These are phyloP conservation scores for Drosophila borborema DNA, from an alignment of 2,888 invertebrate species.

Conservation along the genomic window DNA sequence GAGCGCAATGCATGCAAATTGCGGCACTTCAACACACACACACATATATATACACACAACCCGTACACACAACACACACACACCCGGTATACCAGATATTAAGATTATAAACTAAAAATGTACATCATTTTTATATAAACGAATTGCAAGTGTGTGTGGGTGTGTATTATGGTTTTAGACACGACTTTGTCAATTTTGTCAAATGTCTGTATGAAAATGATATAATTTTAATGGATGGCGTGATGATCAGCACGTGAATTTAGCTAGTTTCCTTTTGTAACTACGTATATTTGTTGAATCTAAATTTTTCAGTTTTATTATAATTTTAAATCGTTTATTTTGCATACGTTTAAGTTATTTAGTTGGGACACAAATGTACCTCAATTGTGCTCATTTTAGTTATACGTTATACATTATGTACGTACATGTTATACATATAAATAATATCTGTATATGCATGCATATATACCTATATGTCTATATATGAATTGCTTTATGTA, in stretches of 20 bases:
- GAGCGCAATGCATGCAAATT: constrained; percentile 73
- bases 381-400: constrained; percentile 57
- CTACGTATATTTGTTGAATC: constrained; percentile 65
- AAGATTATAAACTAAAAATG: too few species aligned
- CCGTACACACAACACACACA: constrained; percentile 15
- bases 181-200: constrained; percentile 19
- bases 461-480: constrained; percentile 11
- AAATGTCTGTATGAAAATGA: constrained; percentile 29
- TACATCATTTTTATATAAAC: constrained; percentile 14
- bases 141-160: not conserved
- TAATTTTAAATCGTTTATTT: constrained; percentile 45
- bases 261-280: constrained; percentile 48
- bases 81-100: constrained; percentile 14
- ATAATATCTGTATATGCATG: constrained; percentile 6
- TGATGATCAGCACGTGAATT: constrained; percentile 45
- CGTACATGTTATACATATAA: constrained; percentile 42
- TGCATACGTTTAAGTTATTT: constrained; percentile 38
- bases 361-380: constrained; percentile 29
- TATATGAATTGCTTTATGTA: constrained; percentile 66
- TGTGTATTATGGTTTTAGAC: constrained; percentile 25
- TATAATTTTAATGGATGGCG: constrained; percentile 25
- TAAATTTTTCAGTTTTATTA: constrained; percentile 68
- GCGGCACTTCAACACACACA: constrained; percentile 41
- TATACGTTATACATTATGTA: constrained; percentile 49
- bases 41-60: too few species aligned